Conservation (phyloP, 2,888 invertebrate species). For the Zaprionus obscuricornis region DNA sequence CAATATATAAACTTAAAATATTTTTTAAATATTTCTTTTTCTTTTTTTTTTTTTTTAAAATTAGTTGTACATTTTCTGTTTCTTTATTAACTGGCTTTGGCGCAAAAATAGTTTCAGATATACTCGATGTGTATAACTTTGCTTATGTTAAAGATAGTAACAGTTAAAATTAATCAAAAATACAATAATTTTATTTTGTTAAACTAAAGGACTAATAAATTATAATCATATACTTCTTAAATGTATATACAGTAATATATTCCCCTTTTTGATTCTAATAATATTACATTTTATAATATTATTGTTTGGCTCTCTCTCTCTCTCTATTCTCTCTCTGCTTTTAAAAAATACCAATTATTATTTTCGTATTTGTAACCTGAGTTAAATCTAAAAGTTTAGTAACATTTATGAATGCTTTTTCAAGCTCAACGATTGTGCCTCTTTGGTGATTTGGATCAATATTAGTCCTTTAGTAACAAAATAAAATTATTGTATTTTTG, state of each 20-base stretch:
- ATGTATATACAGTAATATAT: too few relatives aligned
- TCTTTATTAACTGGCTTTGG: slow-evolving; percentile 22
- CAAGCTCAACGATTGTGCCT: slow-evolving; percentile 64
- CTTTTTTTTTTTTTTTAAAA: background rate
- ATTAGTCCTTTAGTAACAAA: too few relatives aligned
- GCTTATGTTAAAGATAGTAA: slow-evolving; percentile 35
- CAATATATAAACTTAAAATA: too few relatives aligned
- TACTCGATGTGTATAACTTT: background rate
- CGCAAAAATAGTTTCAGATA: slow-evolving; percentile 20
- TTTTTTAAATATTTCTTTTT: too few relatives aligned
- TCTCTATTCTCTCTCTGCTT: too few relatives aligned
- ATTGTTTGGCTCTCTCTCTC: too few relatives aligned
- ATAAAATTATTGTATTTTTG: slow-evolving; percentile 37
- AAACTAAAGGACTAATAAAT: too few relatives aligned
- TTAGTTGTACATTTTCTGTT: slow-evolving; percentile 1
- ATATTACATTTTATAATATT: too few relatives aligned
- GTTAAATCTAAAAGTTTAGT: slow-evolving; percentile 12
- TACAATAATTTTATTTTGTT: slow-evolving; percentile 23
- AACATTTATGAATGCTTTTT: slow-evolving; percentile 59
- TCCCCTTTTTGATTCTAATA: too few relatives aligned
- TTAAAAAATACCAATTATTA: slow-evolving; percentile 28
- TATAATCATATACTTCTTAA: too few relatives aligned
- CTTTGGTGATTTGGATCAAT: too few relatives aligned
- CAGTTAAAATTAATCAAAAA: slow-evolving; percentile 47
- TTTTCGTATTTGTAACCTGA: slow-evolving; percentile 58